Base-by-base conservation (phyloP, 1,140 invertebrate genomes). In the Conus betulinus region DNA sequence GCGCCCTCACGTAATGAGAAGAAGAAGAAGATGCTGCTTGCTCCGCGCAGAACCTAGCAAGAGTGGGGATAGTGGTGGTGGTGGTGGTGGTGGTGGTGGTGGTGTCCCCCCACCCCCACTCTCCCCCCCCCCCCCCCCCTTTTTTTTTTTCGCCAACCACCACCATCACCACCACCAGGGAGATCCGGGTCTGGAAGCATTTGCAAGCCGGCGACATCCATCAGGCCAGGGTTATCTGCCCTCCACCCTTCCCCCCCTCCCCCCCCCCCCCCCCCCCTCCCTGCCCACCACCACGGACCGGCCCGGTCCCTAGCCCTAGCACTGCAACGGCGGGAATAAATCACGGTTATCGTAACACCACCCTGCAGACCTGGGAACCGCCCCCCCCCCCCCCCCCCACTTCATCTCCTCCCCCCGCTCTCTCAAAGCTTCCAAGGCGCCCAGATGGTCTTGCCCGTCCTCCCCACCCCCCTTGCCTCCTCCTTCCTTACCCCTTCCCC, bases 321-420 rank as follows among this genome's bases (percentile, higher is more conserved):
- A 39, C 78, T 23, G 78, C 52, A 81, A 81, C 78, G 27, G 15
- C 78, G n/a, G 51, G 27, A 81, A 81, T 81, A 81, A 81, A 81
- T 81, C 78, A 81, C 78, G 23, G 78, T 81, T 81, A 81, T 81
- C 78, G 78, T 81, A 81, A 81, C 39, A 25, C n/a, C 39, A 25
- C 27, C 78, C 25, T n/a, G n/a, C n/a, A n/a, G n/a, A n/a, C n/a
- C n/a, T n/a, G n/a, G n/a, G n/a, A n/a, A n/a, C n/a, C n/a, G n/a
- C n/a, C n/a, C n/a, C n/a, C n/a, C n/a, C n/a, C n/a, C n/a, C n/a
- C n/a, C n/a, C n/a, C n/a, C n/a, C n/a, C n/a, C n/a, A n/a, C n/a
- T n/a, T n/a, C n/a, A n/a, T 53, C 10, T 53, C 25, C n/a, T 11
- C n/a, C n/a, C 25, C 78, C 51, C 78, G 78, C 78, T 81, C 39